These are phyloP conservation scores for Unio delphinus DNA, from an alignment of 2,888 invertebrate species.

Conservation along the genomic window DNA sequence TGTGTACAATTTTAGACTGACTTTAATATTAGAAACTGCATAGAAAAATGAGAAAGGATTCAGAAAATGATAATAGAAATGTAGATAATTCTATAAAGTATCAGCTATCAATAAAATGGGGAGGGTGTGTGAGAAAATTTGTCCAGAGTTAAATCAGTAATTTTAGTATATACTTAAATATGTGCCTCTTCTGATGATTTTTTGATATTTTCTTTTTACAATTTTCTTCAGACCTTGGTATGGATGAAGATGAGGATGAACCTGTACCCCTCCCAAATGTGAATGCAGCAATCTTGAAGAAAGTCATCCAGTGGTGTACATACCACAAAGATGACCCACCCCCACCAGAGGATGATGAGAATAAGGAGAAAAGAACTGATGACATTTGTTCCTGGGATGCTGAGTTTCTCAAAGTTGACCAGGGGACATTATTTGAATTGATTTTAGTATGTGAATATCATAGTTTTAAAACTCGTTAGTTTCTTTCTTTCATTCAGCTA, in stretches of 20 bases:
- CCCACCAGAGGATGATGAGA: slow-evolving; percentile 94
- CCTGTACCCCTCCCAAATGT: slow-evolving; percentile 97
- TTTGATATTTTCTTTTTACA: not conserved
- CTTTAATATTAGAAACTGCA: too few species aligned
- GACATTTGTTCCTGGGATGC: slow-evolving; percentile 99
- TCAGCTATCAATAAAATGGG: too few species aligned
- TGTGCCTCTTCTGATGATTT: not conserved
- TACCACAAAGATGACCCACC: slow-evolving; percentile 82
- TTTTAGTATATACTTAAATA: too few species aligned
- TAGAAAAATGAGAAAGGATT: too few species aligned
- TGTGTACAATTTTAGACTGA: too few species aligned
- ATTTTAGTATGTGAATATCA: slow-evolving; percentile 78
- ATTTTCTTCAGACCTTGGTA: slow-evolving; percentile 71
- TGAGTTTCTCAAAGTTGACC: slow-evolving; percentile 93
- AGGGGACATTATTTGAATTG: slow-evolving; percentile 89
- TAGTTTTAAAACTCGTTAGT: not conserved
- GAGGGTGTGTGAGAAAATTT: too few species aligned
- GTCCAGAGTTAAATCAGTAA: too few species aligned
- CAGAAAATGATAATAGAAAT: too few species aligned
- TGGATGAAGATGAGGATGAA: slow-evolving; percentile 78
- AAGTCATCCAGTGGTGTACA: slow-evolving; percentile 75
- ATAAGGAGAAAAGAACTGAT: slow-evolving; percentile 98
- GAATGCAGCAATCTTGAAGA: slow-evolving; percentile 94
- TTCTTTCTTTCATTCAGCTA: too few species aligned
- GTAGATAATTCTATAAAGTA: too few species aligned